These are phyloP conservation scores for Sus scrofa DNA, from an alignment of 2,113 vertebrate genomes.

Conservation along the genomic window DNA sequence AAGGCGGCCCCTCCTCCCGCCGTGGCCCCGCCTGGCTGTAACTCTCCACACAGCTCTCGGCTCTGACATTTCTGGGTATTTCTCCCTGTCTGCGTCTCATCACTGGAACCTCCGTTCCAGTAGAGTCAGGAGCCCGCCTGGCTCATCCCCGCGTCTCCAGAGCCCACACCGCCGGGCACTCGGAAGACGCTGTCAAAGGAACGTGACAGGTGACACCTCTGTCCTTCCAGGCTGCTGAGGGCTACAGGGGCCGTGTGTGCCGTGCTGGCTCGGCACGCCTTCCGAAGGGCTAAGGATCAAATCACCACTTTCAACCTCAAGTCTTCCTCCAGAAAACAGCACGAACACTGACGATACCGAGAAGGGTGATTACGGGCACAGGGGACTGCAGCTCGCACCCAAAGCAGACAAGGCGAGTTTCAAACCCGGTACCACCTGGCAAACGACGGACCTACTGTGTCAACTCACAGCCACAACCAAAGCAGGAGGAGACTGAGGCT, in stretches of 20 bases:
- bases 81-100: neutral
- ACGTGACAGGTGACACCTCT: too few relatives aligned
- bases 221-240: too few relatives aligned
- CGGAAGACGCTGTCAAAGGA: neutral
- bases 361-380: neutral
- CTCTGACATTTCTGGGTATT: neutral
- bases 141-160: neutral
- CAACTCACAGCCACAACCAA: neutral
- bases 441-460: rapidly evolving
- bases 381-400: neutral
- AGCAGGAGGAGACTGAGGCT: neutral
- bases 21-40: neutral
- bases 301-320: neutral
- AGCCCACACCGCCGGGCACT: neutral
- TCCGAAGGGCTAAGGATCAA: neutral
- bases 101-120: neutral
- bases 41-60: neutral
- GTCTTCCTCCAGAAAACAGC: neutral
- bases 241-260: too few relatives aligned
- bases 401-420: neutral
- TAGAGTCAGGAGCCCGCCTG: neutral
- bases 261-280: too few relatives aligned
- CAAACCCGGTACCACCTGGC: neutral
- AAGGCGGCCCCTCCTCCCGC: rapidly evolving
- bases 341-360: neutral